Percentiles rank a stretch among this genome's conserved stretches.
Evolutionary conservation across 2,888 invertebrate species (phyloP).

Genomic region (Thecocarcelia acutangulata): DNA sequence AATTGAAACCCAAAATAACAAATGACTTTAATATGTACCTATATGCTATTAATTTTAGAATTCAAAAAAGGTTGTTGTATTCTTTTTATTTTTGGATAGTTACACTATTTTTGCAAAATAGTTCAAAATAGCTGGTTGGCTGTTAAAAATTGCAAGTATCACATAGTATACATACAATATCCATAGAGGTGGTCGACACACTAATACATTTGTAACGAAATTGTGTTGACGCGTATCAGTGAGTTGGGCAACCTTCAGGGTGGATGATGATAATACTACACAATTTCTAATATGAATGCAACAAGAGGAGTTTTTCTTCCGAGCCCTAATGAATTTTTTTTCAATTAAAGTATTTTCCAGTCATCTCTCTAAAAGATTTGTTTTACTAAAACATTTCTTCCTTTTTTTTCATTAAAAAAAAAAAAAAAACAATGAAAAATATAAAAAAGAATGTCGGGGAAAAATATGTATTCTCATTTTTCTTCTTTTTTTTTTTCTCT

Average conservation of each 20-base stretch:
- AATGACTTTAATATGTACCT: too few species aligned
- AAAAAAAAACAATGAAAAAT: not conserved
- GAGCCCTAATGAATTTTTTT: slow-evolving; percentile 34
- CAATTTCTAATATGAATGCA: not conserved
- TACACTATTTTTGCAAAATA: not conserved
- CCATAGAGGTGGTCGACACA: slow-evolving; percentile 3
- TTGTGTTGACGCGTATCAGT: slow-evolving; percentile 1
- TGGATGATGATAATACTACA: slow-evolving; percentile 10
- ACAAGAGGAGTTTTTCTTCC: not conserved
- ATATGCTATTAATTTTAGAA: too few species aligned
- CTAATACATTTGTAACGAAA: slow-evolving; percentile 26
- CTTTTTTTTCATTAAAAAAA: not conserved
- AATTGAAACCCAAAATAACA: too few species aligned
- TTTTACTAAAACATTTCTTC: not conserved
- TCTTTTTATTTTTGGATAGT: too few species aligned
- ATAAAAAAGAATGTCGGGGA: slow-evolving; percentile 6
- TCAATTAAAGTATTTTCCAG: slow-evolving; percentile 29
- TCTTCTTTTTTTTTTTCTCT: slow-evolving; percentile 34
- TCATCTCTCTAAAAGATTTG: slow-evolving; percentile 27
- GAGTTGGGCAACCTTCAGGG: not conserved
- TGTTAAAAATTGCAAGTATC: not conserved
- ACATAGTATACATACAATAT: slow-evolving; percentile 2
- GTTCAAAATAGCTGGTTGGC: slow-evolving; percentile 41
- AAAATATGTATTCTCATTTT: not conserved
- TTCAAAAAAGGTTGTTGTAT: too few species aligned